Base-by-base conservation (phyloP, 1,140 invertebrate genomes). In the Dinothrombium tinctorium region DNA sequence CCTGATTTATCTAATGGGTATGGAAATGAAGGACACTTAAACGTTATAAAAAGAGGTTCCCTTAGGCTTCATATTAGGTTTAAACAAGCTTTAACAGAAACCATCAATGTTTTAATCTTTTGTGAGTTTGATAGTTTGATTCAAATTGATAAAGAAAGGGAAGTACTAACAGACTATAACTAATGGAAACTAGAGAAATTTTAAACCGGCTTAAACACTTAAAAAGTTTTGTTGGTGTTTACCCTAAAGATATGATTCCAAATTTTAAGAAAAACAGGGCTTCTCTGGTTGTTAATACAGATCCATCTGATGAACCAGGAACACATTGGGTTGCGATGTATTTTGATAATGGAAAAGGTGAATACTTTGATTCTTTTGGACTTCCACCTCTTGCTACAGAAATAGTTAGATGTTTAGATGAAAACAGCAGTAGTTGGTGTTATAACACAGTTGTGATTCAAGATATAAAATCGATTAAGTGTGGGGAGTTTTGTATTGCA, bases 111-210 rank as follows among this genome's bases (percentile, higher is more conserved):
- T 4, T 8, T 43, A 22, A 2, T 37, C 3, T 38, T 42, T 37
- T 40, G 19, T 24, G 47, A 50, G 14, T 50, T 47, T 33, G 33
- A 46, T 33, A 44, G 37, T 19, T 15, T 47, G 8, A 12, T 49
- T 2, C 28, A 44, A 23, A 47, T 49, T 36, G 33, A 49, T 33
- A 11, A 14, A 5, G 28, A 43, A 2, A 33, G 40, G 31, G 32
- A 40, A 20, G 35, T 42, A 11, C 24, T n/a, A 29, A 47, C 40
- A 20, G 41, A 47, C 28, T 43, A 42, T 25, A 20, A 21, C 5
- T 15, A 43, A 9, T 14, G 7, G 14, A 6, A 42, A 20, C 11
- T 15, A 15, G 2, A 3, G 17, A 24, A 6, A 22, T n/a, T 25
- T 15, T 29, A 15, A 28, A 4, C 26, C 37, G n/a, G 21, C 29